Base-by-base conservation (phyloP, 2,888 invertebrate genomes). In the Zootermopsis nevadensis region DNA sequence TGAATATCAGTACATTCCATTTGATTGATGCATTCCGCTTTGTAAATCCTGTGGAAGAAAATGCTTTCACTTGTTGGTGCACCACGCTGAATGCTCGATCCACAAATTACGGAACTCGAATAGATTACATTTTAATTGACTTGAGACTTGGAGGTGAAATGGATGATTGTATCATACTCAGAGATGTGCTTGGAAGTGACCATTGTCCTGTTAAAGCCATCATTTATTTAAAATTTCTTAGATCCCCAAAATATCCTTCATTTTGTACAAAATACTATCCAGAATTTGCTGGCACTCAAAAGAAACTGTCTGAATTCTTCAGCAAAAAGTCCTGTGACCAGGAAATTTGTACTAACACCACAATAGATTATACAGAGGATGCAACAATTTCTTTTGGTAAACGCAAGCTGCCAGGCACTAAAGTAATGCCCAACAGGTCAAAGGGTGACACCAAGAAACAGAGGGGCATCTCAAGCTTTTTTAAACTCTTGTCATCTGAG, bases 1-100 rank as follows among this genome's bases (percentile, higher is more conserved):
- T 24, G 15, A 15, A 60, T 66, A 24, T 15, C 0, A n/a, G 33
- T 3, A 31, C 74, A n/a, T 31, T 77, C 12, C 19, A 35, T 2
- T 89, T 91, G 85, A 86, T 90, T 2, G 91, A 91, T 86, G 87
- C 90, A 15, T 91, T 90, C 85, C 88, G 91, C 35, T 86, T 88
- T 67, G 87, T 90, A n/a, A 87, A 91, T 85, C 91, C 91, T 6
- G 84, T 86, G 12, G 84, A 87, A 77, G 86, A 86, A 66, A 87
- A 89, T 42, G 89, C 90, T 3, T 91, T 88, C 86, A 91, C 91
- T 7, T 91, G 91, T 86, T 91, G 91, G 91, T 88, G 88, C 83
- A 90, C 90, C 0, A 84, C 87, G 53, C 89, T 89, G 0, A 89
- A 89, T 74, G 90, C 91, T 6, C 86, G 91, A 69, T 87, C 87